These are phyloP conservation scores for Tympanoctomys barrerae DNA, from an alignment of 2,797 vertebrate genomes.

Conservation along the genomic window DNA sequence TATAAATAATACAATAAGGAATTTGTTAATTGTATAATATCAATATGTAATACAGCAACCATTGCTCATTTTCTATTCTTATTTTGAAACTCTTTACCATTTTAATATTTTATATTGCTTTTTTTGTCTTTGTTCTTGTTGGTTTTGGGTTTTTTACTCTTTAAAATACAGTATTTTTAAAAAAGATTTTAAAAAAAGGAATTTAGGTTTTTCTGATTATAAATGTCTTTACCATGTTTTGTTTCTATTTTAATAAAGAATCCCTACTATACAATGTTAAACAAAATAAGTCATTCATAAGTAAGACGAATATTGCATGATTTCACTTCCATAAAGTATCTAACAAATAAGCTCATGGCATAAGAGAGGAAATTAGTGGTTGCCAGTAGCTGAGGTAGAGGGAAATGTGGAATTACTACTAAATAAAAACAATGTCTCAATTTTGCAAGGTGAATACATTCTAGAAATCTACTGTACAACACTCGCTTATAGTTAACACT, in stretches of 20 bases:
- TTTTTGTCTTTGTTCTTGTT: no score
- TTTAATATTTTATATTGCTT: no score
- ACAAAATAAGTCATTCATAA: not conserved
- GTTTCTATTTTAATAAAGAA: not conserved
- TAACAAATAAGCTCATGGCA: not conserved
- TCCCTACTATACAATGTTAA: not conserved
- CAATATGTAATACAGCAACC: no score
- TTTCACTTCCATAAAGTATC: not conserved
- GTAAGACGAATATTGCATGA: not conserved
- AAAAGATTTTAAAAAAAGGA: no score
- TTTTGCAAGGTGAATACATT: not conserved
- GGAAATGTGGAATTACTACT: not conserved
- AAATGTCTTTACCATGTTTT: slow-evolving; percentile 9
- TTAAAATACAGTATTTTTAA: no score
- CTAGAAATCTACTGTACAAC: not conserved
- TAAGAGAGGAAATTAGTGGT: not conserved
- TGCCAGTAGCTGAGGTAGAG: not conserved
- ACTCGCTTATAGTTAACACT: not conserved
- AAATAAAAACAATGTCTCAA: not conserved
- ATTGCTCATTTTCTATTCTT: no score
- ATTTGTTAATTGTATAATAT: not conserved
- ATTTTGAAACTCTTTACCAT: no score
- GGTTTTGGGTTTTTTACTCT: no score
- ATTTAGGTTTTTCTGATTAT: not conserved
- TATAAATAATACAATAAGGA: not conserved